These are phyloP conservation scores for Ianthella basta DNA, from an alignment of 37 sponge, comb jelly and placozoan genomes.

Conservation along the genomic window DNA sequence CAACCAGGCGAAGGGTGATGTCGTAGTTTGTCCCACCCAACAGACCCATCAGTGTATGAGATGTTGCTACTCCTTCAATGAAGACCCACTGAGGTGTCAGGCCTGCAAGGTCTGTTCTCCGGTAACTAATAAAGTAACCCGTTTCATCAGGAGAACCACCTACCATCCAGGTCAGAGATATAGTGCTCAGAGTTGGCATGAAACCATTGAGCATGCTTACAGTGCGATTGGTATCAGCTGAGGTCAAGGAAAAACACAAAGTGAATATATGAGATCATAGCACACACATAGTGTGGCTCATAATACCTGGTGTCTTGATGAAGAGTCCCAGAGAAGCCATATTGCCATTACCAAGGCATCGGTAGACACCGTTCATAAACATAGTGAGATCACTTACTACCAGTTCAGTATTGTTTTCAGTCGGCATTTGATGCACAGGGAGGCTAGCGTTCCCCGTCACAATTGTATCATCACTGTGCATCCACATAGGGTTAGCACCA, in stretches of 20 bases:
- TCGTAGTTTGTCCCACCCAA: conserved; percentile 13
- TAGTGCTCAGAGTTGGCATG: neutral
- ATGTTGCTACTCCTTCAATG: neutral
- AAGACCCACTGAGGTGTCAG: neutral
- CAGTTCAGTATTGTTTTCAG: neutral
- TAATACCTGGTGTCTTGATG: too few species aligned
- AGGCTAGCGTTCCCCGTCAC: neutral
- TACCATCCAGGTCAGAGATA: neutral
- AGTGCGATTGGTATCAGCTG: neutral
- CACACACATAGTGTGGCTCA: too few species aligned
- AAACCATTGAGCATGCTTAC: neutral
- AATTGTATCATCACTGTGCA: neutral
- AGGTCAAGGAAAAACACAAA: neutral
- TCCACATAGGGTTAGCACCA: neutral
- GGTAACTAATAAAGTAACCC: conserved; percentile 5
- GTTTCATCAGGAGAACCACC: neutral
- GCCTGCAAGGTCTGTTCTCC: neutral
- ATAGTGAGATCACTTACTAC: neutral
- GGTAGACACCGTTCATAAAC: conserved; percentile 9
- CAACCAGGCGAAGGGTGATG: conserved; percentile 2
- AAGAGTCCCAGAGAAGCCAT: neutral
- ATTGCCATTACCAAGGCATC: neutral
- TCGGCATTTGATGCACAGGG: neutral
- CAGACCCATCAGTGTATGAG: neutral
- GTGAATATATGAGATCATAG: too few species aligned